Percentiles rank a stretch among this genome's conserved stretches.
phyloP scores from a whole-genome alignment of 92 coral and sea anemone species.

The Parazoanthus darwini region DNA sequence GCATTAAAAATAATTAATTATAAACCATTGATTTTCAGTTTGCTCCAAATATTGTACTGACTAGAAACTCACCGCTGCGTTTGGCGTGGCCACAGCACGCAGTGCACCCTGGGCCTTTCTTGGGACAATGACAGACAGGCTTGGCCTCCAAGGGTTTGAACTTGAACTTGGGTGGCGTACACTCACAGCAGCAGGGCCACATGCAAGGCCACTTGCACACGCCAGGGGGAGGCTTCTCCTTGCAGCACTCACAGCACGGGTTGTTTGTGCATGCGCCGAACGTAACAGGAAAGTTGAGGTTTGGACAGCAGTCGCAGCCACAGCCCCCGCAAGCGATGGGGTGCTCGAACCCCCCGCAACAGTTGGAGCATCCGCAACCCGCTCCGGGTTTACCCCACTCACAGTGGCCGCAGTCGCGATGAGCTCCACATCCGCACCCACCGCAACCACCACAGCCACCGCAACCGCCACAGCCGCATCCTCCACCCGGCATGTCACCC shows the following conservation, averaged over 20 bases:
- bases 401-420: slow-evolving; percentile 43
- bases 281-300: slow-evolving; percentile 76
- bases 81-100: slow-evolving; percentile 53
- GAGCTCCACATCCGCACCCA: slow-evolving; percentile 57
- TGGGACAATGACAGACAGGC: slow-evolving; percentile 82
- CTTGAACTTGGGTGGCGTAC: slow-evolving; percentile 88
- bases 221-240: slow-evolving; percentile 82
- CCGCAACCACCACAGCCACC: slow-evolving; percentile 61
- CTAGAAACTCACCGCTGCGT: background rate
- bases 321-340: slow-evolving; percentile 82
- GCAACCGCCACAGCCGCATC: slow-evolving; percentile 58
- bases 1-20: background rate
- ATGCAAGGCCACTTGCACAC: slow-evolving; percentile 91
- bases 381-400: slow-evolving; percentile 65
- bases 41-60: background rate
- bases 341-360: slow-evolving; percentile 83
- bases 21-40: background rate
- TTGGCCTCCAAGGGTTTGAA: slow-evolving; percentile 84
- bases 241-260: slow-evolving; percentile 82
- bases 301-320: slow-evolving; percentile 80
- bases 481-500: slow-evolving; percentile 76
- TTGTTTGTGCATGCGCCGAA: slow-evolving; percentile 86
- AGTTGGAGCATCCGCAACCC: slow-evolving; percentile 78
- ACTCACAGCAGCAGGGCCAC: slow-evolving; percentile 94
- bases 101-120: slow-evolving; percentile 54